phyloP scores from a whole-genome alignment of 2,797 vertebrate species.

The Orientallactaga sibirica region DNA sequence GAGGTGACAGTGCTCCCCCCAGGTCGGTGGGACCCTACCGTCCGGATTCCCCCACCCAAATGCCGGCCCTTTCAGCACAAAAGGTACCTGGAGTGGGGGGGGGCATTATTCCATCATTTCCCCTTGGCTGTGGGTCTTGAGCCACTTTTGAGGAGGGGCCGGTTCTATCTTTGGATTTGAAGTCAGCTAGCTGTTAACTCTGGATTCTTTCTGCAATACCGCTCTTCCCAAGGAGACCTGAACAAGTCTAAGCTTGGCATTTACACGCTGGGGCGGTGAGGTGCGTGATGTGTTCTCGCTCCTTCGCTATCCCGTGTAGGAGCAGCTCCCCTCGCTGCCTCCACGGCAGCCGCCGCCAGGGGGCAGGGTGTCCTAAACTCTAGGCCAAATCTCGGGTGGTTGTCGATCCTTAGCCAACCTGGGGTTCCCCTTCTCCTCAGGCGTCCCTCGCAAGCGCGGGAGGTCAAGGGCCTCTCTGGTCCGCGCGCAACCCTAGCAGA shows the following conservation, averaged over 20 bases:
- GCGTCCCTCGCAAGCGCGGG: conserved; percentile 29
- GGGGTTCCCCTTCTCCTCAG: conserved; percentile 74
- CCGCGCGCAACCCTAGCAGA: conserved; percentile 21
- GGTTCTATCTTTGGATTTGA: not conserved
- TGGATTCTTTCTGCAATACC: not conserved
- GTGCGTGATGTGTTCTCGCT: not conserved
- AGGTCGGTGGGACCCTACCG: conserved; percentile 88
- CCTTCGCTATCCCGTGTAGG: no score
- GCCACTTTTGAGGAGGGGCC: not conserved
- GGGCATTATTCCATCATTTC: not conserved
- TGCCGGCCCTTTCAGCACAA: conserved; percentile 80
- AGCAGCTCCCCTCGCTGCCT: not conserved
- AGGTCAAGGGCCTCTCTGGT: conserved; percentile 39
- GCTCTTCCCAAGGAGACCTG: not conserved
- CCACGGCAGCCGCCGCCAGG: conserved; percentile 51
- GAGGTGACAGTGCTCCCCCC: conserved; percentile 89
- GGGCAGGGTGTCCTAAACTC: not conserved
- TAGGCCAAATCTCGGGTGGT: not conserved
- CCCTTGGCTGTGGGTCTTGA: not conserved
- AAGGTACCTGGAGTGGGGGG: conserved; percentile 84
- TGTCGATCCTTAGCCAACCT: not conserved
- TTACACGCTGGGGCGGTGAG: not conserved
- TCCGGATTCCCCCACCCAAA: conserved; percentile 86
- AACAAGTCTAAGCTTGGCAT: not conserved
- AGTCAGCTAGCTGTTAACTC: not conserved